Percentiles rank a stretch among this genome's conserved stretches.
These are phyloP conservation scores for Drosophila dunni DNA, from an alignment of 1,140 invertebrate species.

Conservation along the genomic window DNA sequence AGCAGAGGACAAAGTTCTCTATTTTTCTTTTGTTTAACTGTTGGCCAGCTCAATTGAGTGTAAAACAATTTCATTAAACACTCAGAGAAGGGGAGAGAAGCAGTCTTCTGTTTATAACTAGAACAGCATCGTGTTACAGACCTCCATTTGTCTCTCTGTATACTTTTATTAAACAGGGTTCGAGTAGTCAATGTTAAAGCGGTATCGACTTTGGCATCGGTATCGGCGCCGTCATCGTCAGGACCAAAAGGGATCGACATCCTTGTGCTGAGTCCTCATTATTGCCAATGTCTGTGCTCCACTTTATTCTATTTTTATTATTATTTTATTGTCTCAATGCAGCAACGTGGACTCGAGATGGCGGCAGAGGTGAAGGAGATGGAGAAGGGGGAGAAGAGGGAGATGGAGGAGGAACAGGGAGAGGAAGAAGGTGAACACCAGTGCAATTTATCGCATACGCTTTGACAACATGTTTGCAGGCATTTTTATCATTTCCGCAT, in stretches of 20 bases:
- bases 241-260: constrained; percentile 2
- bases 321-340: constrained; percentile 76
- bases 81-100: constrained; percentile 23
- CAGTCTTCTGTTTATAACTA: constrained; percentile 16
- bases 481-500: constrained; percentile 83
- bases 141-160: constrained; percentile 46
- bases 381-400: neutral
- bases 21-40: constrained; percentile 56
- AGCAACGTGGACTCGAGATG: constrained; percentile 14
- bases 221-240: neutral
- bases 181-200: constrained; percentile 6
- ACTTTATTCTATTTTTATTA: constrained; percentile 75
- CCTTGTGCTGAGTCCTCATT: constrained; percentile 41
- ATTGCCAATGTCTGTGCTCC: constrained; percentile 47
- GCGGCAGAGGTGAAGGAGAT: constrained; percentile 6
- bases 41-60: constrained; percentile 83
- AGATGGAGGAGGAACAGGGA: constrained; percentile 1
- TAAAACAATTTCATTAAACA: constrained; percentile 83
- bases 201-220: neutral
- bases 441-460: constrained; percentile 78
- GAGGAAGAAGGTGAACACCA: constrained; percentile 42
- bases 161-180: constrained; percentile 60
- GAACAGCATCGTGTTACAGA: constrained; percentile 16
- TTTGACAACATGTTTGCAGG: constrained; percentile 77
- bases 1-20: constrained; percentile 6